A percentile compares a stretch with the other conserved stretches of the same genome.
phyloP scores from a whole-genome alignment of 2,888 invertebrate species.

The Conops quadrifasciatus region DNA sequence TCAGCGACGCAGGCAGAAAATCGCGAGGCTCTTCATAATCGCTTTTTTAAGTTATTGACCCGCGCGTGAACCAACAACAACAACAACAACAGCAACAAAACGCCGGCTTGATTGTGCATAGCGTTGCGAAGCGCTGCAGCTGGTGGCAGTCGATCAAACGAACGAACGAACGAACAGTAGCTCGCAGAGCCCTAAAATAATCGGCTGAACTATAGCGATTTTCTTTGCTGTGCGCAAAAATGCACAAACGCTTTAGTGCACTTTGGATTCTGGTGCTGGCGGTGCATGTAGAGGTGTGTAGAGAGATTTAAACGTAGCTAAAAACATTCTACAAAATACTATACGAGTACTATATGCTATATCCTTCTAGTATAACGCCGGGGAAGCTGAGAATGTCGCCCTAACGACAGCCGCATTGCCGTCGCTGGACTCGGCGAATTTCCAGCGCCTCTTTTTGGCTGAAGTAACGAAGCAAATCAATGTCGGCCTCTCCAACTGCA shows the following conservation, averaged over 20 bases:
- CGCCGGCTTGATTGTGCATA: no score
- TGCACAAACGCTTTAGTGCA: background rate
- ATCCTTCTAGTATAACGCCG: background rate
- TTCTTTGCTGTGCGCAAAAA: background rate
- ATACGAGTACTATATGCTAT: background rate
- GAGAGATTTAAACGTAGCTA: background rate
- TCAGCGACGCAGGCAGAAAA: background rate
- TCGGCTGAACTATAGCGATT: background rate
- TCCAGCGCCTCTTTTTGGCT: background rate
- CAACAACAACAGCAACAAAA: no score
- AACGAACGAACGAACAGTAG: background rate
- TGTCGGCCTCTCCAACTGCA: background rate
- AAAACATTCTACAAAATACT: background rate
- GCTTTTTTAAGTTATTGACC: constrained; percentile 1
- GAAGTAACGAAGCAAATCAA: background rate
- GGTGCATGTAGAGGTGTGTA: background rate
- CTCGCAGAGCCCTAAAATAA: background rate
- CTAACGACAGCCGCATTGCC: background rate
- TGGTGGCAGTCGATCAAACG: background rate
- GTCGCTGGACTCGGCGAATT: background rate
- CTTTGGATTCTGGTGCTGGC: background rate
- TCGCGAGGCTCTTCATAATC: background rate
- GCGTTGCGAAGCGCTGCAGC: no score
- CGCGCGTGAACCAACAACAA: constrained; percentile 6
- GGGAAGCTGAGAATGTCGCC: background rate